A percentile compares a stretch with the other conserved stretches of the same genome.
phyloP scores from a whole-genome alignment of 2,888 invertebrate species.

The Acrobasis suavella region DNA sequence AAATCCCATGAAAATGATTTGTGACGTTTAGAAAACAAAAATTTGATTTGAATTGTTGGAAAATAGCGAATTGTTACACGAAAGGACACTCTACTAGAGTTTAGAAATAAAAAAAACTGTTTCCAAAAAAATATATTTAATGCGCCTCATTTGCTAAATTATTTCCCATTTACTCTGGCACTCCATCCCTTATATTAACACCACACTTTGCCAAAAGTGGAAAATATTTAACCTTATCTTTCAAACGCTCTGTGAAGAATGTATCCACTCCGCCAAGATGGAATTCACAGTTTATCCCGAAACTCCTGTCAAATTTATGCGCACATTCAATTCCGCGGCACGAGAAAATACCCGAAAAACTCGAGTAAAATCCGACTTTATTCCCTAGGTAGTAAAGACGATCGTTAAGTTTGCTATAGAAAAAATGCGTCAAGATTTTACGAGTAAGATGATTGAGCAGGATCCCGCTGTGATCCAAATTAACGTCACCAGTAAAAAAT shows the following conservation, averaged over 20 bases:
- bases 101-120: neutral
- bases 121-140: neutral
- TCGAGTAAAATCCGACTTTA: conserved; percentile 1
- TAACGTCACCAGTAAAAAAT: conserved; percentile 38
- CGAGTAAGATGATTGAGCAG: conserved; percentile 49
- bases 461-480: conserved; percentile 48
- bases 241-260: conserved; percentile 11
- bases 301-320: conserved; percentile 45
- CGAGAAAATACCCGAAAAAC: neutral
- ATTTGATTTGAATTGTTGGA: too few species aligned
- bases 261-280: conserved; percentile 20
- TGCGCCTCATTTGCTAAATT: too few species aligned
- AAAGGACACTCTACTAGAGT: neutral
- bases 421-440: conserved; percentile 35
- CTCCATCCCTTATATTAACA: neutral
- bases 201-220: neutral
- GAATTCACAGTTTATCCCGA: conserved; percentile 37
- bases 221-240: conserved; percentile 7
- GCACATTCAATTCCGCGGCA: conserved; percentile 42
- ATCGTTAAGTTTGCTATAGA: conserved; percentile 26
- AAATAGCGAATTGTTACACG: too few species aligned
- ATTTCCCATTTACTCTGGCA: neutral
- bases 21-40: too few species aligned
- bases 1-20: too few species aligned
- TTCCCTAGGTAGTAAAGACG: neutral